Evolutionary conservation across 1,140 invertebrate species (phyloP), one percentile per base, ranked within the genome.

Genomic region (Brachionus rotundiformis): DNA sequence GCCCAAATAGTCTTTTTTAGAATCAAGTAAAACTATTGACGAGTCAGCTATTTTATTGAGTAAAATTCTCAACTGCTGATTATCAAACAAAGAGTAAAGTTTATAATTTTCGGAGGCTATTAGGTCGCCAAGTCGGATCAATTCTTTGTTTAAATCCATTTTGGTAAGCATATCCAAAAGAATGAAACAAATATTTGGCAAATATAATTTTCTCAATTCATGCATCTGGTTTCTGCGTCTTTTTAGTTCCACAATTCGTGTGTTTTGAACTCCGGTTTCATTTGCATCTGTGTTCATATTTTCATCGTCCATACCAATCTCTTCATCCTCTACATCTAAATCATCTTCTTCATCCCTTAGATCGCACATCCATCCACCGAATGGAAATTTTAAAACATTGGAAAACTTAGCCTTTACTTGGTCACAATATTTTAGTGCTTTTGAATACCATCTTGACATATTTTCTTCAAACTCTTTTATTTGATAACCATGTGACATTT

Each of bases 401-500:
- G 27, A 79, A 63, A 79, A 79, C 23, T 63, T 79, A 59, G 76
- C n/a, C 31, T 79, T 79, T 1, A 79, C 76, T 54, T 79, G 49
- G 3, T 79, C 76, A 33, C 47, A 39, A 23, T 36, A 63, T 11
- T 39, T 19, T 5, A 63, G 11, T 13, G 76, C 76, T 25, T 63
- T 54, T 13, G 76, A 86, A 79, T 92, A 91, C 95, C 95, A 97
- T 44, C 92, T 89, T 16, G 92, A 91, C 71, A 92, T 86, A 84
- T 95, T 93, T 8, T 90, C 88, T 83, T 93, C 90, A 84, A 94
- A 93, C 84, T 93, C 91, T 81, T 93, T 92, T 82, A 92, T 88
- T 85, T 91, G 91, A 84, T 95, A 94, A 86, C 96, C 93, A 85
- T 92, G 91, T 5, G 93, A 93, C 68, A 96, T 92, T 87, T 93